These are phyloP conservation scores for Melanocharis versteri DNA, from an alignment of 2,113 vertebrate species.

Conservation along the genomic window DNA sequence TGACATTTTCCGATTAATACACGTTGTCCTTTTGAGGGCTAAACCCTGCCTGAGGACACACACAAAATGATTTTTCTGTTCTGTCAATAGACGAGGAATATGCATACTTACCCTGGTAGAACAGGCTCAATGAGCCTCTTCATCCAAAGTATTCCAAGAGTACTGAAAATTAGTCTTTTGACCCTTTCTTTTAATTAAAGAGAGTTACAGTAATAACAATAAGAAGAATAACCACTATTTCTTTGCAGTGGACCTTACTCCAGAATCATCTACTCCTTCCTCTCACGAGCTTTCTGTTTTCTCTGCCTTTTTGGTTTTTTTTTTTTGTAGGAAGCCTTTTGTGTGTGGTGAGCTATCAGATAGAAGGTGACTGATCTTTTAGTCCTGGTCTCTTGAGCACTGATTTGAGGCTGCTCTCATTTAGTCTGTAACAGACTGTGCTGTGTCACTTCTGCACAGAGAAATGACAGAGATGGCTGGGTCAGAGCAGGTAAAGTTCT, in stretches of 20 bases:
- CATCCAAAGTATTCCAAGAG: background rate
- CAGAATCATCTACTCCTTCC: background rate
- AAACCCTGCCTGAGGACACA: background rate
- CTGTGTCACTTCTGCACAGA: background rate
- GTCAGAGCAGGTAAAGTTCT: background rate
- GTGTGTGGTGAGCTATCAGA: background rate
- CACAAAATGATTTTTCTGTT: background rate
- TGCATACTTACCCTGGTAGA: background rate
- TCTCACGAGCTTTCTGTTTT: background rate
- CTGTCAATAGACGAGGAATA: background rate
- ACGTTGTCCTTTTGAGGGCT: background rate
- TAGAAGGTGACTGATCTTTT: background rate
- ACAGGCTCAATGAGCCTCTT: background rate
- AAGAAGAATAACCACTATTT: background rate
- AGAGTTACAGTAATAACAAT: background rate
- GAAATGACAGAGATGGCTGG: background rate
- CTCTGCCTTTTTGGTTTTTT: background rate
- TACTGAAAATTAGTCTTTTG: background rate
- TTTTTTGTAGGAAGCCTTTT: background rate
- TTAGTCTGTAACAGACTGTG: background rate
- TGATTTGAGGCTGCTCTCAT: background rate
- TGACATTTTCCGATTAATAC: background rate
- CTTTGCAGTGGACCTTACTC: background rate
- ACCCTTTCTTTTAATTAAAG: background rate
- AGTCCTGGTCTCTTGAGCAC: background rate